These are phyloP conservation scores for Ginglymostoma cirratum DNA, from an alignment of 2,113 vertebrate genomes.

Conservation along the genomic window DNA sequence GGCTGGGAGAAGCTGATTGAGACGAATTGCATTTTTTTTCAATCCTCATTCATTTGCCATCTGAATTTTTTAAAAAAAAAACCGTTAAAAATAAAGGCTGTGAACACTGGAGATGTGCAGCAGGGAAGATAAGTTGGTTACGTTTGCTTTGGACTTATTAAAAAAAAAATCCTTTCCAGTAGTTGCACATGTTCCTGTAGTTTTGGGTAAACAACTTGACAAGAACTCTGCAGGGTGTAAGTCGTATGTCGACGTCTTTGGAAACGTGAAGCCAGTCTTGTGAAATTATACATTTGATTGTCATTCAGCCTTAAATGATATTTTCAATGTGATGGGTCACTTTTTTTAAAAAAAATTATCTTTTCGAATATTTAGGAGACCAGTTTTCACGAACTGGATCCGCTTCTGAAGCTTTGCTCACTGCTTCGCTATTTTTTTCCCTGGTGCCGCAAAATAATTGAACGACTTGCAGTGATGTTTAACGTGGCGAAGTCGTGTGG, in stretches of 20 bases:
- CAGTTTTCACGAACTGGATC: neutral
- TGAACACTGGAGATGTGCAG: neutral
- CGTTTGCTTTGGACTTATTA: neutral
- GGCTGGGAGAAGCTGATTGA: neutral
- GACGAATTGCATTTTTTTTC: neutral
- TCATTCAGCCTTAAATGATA: neutral
- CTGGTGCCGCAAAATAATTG: neutral
- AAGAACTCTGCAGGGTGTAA: neutral
- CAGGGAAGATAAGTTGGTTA: neutral
- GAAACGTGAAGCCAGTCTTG: neutral
- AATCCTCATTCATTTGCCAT: neutral
- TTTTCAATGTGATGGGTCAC: neutral
- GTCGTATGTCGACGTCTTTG: neutral
- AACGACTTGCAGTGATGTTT: neutral
- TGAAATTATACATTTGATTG: neutral
- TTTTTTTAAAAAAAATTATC: neutral
- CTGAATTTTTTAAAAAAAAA: neutral
- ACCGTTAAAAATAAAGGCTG: neutral
- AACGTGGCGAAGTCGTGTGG: neutral
- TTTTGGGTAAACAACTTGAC: conserved; percentile 12
- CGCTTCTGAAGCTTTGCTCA: neutral
- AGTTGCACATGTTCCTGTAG: neutral
- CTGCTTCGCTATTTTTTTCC: neutral
- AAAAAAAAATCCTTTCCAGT: neutral
- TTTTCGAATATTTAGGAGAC: neutral